Evolutionary conservation across 2,888 invertebrate genomes (phyloP).

Genomic region (Hirtodrosophila duncani): DNA sequence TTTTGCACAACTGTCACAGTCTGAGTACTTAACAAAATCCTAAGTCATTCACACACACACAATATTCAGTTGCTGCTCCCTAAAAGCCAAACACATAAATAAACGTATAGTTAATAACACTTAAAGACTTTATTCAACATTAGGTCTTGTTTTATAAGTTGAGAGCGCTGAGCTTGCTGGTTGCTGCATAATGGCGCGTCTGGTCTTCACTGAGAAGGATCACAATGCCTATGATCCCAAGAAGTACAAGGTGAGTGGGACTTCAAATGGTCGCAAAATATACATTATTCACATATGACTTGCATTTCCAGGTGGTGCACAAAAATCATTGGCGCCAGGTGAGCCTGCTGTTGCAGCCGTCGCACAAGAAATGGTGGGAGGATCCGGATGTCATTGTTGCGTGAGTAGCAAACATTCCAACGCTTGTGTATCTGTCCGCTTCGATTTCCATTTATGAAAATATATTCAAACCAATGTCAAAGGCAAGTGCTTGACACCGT

Average conservation of each 20-base stretch:
- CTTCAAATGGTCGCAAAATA: fast-evolving
- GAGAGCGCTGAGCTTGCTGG: not conserved
- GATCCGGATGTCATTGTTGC: constrained; percentile 77
- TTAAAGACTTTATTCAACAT: not conserved
- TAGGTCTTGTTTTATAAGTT: too few species aligned
- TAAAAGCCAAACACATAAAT: too few species aligned
- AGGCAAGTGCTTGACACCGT: constrained; percentile 29
- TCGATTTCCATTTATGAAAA: too few species aligned
- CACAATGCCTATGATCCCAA: constrained; percentile 46
- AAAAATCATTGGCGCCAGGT: constrained; percentile 69
- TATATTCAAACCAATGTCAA: too few species aligned
- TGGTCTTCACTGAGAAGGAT: constrained; percentile 62
- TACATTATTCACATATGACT: not conserved
- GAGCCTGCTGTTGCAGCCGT: constrained; percentile 66
- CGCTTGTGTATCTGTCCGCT: too few species aligned
- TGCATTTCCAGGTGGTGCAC: constrained; percentile 50
- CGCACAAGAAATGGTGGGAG: constrained; percentile 76
- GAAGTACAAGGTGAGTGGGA: constrained; percentile 50
- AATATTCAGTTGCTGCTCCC: too few species aligned
- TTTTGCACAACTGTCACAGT: too few species aligned
- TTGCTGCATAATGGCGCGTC: constrained; percentile 61
- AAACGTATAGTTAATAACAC: too few species aligned
- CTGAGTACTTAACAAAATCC: too few species aligned
- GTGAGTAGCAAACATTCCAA: constrained; percentile 66
- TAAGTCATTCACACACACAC: too few species aligned